Conservation (phyloP, 2,888 invertebrate species). For the Tetrapedia diversipes region DNA sequence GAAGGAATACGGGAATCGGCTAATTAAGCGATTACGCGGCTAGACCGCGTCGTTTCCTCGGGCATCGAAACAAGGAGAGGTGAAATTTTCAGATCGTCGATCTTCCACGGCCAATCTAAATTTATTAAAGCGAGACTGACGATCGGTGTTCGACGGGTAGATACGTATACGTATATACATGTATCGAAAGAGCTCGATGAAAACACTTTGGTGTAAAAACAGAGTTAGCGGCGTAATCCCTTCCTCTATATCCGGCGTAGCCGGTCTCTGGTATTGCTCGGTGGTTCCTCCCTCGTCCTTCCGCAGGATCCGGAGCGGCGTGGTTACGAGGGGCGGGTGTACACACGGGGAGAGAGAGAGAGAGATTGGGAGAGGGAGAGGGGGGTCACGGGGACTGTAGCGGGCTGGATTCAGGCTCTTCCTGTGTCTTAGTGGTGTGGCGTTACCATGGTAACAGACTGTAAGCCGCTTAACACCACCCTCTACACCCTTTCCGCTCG, state of each 20-base stretch:
- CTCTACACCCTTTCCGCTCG: constrained; percentile 63
- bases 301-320: constrained; percentile 53
- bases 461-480: constrained; percentile 81
- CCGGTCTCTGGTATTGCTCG: constrained; percentile 14
- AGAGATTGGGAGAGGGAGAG: too few relatives aligned
- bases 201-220: constrained; percentile 77
- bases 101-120: constrained; percentile 30
- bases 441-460: constrained; percentile 82
- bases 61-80: neutral
- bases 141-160: neutral
- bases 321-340: neutral
- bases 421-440: constrained; percentile 79
- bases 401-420: constrained; percentile 71
- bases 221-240: constrained; percentile 78
- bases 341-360: constrained; percentile 37
- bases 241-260: constrained; percentile 36
- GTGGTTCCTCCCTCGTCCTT: constrained; percentile 36
- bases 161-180: constrained; percentile 2
- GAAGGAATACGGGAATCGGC: constrained; percentile 1
- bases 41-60: neutral
- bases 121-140: constrained; percentile 10
- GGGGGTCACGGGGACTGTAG: constrained; percentile 62
- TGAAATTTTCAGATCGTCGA: constrained; percentile 23
- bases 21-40: constrained; percentile 28
- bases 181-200: constrained; percentile 64